Conservation (phyloP, 2,113 vertebrate genomes). For the Sigmodon hispidus region DNA sequence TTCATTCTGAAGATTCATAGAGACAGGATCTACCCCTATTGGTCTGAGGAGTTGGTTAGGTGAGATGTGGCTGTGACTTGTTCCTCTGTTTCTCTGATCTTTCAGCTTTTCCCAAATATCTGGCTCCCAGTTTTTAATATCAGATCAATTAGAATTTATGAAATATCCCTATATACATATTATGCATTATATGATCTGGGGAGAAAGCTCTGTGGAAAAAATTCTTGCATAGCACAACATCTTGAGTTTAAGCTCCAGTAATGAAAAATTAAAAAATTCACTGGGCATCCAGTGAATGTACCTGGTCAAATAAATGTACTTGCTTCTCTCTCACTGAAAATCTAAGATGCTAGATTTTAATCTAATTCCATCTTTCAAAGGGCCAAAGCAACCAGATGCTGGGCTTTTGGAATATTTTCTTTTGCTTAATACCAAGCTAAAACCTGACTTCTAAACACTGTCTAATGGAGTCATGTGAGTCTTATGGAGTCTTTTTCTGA, state of each 20-base stretch:
- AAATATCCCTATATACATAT: neutral
- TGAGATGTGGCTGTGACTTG: no score
- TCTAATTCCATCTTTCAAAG: neutral
- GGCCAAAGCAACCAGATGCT: neutral
- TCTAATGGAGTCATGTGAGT: conserved; percentile 23
- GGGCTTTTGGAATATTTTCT: conserved; percentile 47
- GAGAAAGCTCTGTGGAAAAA: neutral
- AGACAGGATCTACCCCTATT: no score
- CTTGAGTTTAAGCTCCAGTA: neutral
- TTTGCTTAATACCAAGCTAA: conserved; percentile 56
- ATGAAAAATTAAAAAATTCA: neutral
- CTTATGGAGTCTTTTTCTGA: conserved; percentile 42
- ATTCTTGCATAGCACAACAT: neutral
- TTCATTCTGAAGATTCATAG: no score
- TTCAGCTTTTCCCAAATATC: no score
- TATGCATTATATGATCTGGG: neutral
- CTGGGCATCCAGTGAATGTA: neutral
- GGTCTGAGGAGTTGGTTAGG: no score
- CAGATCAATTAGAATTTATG: no score
- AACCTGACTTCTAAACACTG: conserved; percentile 4
- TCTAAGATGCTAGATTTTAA: conserved; percentile 19
- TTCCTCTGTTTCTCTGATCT: no score
- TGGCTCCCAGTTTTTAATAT: no score
- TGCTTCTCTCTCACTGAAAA: neutral
- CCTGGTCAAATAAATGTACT: neutral